Evolutionary conservation across 2,888 invertebrate species (phyloP).

Genomic region (Alentia gelatinosa): DNA sequence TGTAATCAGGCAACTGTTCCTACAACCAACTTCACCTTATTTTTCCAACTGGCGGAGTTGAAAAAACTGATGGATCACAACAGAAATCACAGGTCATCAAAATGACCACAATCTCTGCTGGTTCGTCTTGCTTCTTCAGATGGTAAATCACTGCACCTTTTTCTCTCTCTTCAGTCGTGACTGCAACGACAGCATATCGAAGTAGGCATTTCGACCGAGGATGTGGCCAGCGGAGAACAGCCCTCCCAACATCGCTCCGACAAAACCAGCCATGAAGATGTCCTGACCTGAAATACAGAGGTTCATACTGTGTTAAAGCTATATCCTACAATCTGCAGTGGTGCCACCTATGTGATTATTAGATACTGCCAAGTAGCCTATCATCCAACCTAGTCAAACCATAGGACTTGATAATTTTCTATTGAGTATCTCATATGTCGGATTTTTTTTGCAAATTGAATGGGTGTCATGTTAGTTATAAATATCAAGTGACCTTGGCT

Average conservation of each 20-base stretch:
- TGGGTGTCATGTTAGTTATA: no score
- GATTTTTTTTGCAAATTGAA: no score
- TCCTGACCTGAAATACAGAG: conserved; percentile 76
- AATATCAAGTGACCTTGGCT: no score
- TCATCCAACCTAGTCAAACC: no score
- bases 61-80: not conserved
- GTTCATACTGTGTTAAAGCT: no score
- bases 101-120: not conserved
- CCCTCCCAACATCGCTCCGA: conserved; percentile 76
- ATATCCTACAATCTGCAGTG: no score
- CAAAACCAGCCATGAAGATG: conserved; percentile 76
- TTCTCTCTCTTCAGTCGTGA: conserved; percentile 60
- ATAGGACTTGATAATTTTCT: no score
- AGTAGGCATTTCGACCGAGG: conserved; percentile 73
- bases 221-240: conserved; percentile 73
- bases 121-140: not conserved
- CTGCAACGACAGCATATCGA: conserved; percentile 69
- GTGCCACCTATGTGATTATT: no score
- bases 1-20: not conserved
- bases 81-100: not conserved
- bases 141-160: not conserved
- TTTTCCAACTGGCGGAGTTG: not conserved
- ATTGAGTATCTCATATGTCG: no score
- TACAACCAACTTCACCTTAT: not conserved
- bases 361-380: no score